Base-by-base conservation (phyloP, 2,888 invertebrate species). In the Oscheius onirici region DNA sequence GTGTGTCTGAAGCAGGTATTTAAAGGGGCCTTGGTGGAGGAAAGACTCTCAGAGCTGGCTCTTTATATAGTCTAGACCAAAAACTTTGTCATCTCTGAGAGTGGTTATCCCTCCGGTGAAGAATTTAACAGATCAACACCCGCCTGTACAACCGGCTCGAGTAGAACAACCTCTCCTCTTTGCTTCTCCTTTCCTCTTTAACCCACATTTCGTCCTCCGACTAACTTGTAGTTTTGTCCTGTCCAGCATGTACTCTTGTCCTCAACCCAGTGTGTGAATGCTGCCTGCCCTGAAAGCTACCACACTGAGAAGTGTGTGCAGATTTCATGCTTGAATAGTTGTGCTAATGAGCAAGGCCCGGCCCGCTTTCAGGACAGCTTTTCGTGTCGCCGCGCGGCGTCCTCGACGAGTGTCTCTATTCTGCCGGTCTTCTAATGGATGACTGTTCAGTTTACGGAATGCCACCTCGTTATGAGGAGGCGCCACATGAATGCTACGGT, bases 1-100 rank as follows among this genome's bases (percentile, higher is more conserved):
- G 77, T 57, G 78, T 83, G 44, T 83, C 83, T 28, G 85, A 85
- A 75, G 79, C 82, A 46, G 85, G 85, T 84, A 43, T 71, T 24
- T 52, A 65, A 26, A 49, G 17, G 28, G 66, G 24, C 28, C n/a
- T 49, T 63, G 46, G 46, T 49, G 63, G 13, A 63, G 15, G 24
- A 63, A 49, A 28, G 15, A 63, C 49, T 63, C 34, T 28, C 46
- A 15, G 63, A 63, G 26, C 49, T 13, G 28, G 6, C 8, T 24
- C 10, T 20, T 44, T 63, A 44, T 46, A 22, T 26, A 24, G 22
- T 55, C 54, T 10, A n/a, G n/a, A n/a, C n/a, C n/a, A 52, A 52
- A 52, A 11, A 26, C 3, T 52, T 6, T 13, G 46, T 17, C 11
- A 22, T 22, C 15, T 58, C 58, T 43, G 58, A 41, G 17, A 58